phyloP scores from a whole-genome alignment of 1,140 invertebrate genomes.

The Drosophila santomea region DNA sequence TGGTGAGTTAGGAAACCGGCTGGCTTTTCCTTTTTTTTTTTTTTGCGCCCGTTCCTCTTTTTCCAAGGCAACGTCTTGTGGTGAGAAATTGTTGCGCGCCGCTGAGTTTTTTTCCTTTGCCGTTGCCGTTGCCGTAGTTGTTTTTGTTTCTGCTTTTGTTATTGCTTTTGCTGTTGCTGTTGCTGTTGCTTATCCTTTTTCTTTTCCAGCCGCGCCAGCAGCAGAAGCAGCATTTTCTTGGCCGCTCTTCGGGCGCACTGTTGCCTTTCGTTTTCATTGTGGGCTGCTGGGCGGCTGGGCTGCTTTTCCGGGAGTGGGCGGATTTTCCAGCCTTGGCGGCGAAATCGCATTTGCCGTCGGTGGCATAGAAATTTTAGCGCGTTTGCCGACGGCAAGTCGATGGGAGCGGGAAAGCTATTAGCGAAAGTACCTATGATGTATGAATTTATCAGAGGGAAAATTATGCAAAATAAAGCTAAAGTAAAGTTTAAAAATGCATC shows the following conservation, averaged over 20 bases:
- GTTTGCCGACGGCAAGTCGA: constrained; percentile 61
- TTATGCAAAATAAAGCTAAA: too few species aligned
- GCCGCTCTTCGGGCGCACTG: constrained; percentile 36
- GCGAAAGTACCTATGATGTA: not conserved
- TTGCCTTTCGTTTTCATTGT: constrained; percentile 74
- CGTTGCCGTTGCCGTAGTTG: not conserved
- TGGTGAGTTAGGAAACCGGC: constrained; percentile 71
- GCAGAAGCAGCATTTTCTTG: constrained; percentile 25
- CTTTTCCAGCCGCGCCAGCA: too few species aligned
- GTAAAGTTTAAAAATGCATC: too few species aligned
- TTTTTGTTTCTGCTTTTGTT: constrained; percentile 3
- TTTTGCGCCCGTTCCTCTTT: constrained; percentile 22
- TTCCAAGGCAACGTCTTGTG: constrained; percentile 76
- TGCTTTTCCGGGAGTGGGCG: constrained; percentile 1
- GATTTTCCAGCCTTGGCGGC: constrained; percentile 12
- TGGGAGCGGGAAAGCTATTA: not conserved
- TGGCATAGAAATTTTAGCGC: constrained; percentile 28
- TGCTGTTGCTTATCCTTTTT: constrained; percentile 1
- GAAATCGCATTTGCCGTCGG: constrained; percentile 62
- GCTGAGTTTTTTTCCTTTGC: constrained; percentile 50
- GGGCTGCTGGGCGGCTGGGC: not conserved
- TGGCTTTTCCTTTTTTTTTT: constrained; percentile 27
- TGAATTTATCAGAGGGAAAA: not conserved
- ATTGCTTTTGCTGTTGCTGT: constrained; percentile 17
- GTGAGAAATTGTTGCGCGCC: constrained; percentile 77